These are phyloP conservation scores for Eumaeus atala DNA, from an alignment of 1,140 invertebrate species.

Conservation along the genomic window DNA sequence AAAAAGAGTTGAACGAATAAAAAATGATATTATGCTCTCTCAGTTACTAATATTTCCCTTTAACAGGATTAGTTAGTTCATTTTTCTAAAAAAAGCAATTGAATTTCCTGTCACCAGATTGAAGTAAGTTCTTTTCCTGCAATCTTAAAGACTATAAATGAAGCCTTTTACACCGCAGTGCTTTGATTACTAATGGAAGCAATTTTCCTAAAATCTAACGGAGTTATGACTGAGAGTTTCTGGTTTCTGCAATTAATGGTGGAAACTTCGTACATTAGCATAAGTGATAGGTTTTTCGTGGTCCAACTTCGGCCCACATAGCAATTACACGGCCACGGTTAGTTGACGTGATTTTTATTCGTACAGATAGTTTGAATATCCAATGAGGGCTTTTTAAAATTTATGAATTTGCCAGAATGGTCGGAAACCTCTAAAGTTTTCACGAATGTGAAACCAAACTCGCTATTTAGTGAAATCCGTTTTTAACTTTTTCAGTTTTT, in stretches of 20 bases:
- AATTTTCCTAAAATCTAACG: constrained; percentile 7
- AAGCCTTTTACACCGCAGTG: background rate
- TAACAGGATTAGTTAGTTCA: background rate
- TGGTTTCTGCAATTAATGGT: constrained; percentile 6
- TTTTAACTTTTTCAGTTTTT: too few species aligned
- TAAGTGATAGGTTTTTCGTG: constrained; percentile 3
- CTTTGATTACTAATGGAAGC: constrained; percentile 10
- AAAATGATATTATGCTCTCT: too few species aligned
- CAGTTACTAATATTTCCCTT: too few species aligned
- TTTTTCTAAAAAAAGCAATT: constrained; percentile 3
- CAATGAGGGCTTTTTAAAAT: constrained; percentile 25
- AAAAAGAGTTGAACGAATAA: too few species aligned
- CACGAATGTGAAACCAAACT: too few species aligned
- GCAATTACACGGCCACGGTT: too few species aligned
- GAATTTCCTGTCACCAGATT: too few species aligned
- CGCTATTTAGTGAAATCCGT: too few species aligned
- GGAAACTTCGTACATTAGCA: constrained; percentile 2
- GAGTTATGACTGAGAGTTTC: constrained; percentile 4
- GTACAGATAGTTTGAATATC: constrained; percentile 10
- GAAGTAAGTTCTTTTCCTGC: constrained; percentile 4
- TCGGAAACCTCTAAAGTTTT: too few species aligned
- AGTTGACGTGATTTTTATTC: background rate
- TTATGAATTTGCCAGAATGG: too few species aligned
- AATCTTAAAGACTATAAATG: background rate
- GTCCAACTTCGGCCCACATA: background rate